Base-by-base conservation (phyloP, 2,113 vertebrate genomes). In the Salminus brasiliensis region DNA sequence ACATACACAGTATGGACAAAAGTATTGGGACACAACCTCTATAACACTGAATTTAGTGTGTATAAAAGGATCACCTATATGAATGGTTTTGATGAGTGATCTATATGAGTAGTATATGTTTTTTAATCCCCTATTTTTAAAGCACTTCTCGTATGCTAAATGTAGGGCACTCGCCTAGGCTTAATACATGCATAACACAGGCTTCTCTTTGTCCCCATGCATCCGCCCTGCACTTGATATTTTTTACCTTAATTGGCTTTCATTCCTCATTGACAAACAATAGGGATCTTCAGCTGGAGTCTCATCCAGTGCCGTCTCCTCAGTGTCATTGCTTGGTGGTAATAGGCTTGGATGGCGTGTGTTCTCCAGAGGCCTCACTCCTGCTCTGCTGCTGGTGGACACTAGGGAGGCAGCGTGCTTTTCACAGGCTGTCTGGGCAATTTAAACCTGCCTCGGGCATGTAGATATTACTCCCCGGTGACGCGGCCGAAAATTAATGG, bases 371-470 rank as follows among this genome's bases (percentile, higher is more conserved):
- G 91, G 79, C 82, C 85, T 88, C 82, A 88, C 85, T 39, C 12
- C 81, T 72, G 68, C 80, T 86, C 88, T 84, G 88, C 86, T 85
- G 84, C 83, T 76, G 82, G 86, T 84, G 91, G 92, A 92, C 92
- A 89, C 91, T 73, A 80, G 92, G 92, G 91, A 92, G 90, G 80
- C 89, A 79, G 87, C 60, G 85, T 86, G 89, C 81, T 88, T 77
- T 86, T 90, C 87, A 85, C 89, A 87, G 88, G 88, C 91, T 91
- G 90, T 88, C 88, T 89, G 87, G 91, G 91, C 90, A 94, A 94
- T 93, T 94, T 93, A 93, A 94, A 93, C 90, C 90, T 91, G 93
- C 92, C 92, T 90, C 83, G 74, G 91, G 92, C 93, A 87, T 92
- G 93, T 91, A 90, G 92, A 93, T 92, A 93, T 92, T 91, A 92